Evolutionary conservation across 1,140 invertebrate species (phyloP), one percentile per base, ranked within the genome.

Genomic region (Drosophila oshimai): DNA sequence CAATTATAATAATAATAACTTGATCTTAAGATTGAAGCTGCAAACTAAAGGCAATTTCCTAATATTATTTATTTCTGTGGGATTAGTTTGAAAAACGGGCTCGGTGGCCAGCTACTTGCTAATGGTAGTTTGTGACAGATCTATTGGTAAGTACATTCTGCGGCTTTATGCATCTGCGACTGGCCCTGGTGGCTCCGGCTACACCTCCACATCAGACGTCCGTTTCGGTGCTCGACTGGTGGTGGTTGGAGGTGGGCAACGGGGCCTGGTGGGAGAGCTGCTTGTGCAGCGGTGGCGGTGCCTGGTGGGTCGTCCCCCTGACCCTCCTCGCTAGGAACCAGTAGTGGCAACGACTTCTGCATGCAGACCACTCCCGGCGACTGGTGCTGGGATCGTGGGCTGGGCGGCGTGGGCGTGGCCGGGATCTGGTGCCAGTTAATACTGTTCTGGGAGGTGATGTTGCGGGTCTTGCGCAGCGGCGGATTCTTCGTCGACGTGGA

Each of bases 391-490:
- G 80, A 81, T 60, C 89, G 75, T 4, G 81, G 89, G 57, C 75
- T 88, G 46, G 79, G 62, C 42, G 89, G 75, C 20, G 86, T 86
- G 37, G 89, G 81, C 26, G 89, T 83, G 36, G 89, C 77, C 28
- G 88, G 83, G 58, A 89, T 79, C 67, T 90, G 90, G 45, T 89
- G 78, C 90, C 89, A 91, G 61, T 90, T 89, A 75, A 91, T 80
- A 80, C 90, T 91, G 67, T 88, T 90, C 72, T 94, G 93, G 60
- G 90, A 91, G 20, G 88, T 90, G 12, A 91, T 89, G 29, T 91
- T 91, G 44, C 94, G 92, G 9, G 94, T 95, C 90, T 95, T 95
- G 49, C 95, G 91, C 57, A 96, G 91, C 3, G 95, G 95, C 41
- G 95, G 95, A 91, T 96, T 96, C 61, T 95, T 93, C 7, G 94